These are phyloP conservation scores for Sarcoramphus papa DNA, from an alignment of 2,797 vertebrate species.

Conservation along the genomic window DNA sequence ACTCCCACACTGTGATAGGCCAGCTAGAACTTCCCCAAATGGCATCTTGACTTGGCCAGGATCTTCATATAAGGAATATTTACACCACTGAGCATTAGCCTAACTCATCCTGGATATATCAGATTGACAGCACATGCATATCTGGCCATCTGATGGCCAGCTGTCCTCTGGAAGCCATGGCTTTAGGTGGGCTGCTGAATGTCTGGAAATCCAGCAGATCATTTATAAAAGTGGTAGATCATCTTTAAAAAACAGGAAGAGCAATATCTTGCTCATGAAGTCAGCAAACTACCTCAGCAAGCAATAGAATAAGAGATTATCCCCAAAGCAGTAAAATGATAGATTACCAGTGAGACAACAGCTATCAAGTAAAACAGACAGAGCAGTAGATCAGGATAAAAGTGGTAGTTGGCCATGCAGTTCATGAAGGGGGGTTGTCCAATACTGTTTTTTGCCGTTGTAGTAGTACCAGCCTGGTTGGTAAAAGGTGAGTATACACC, in stretches of 20 bases:
- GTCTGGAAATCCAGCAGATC: background rate
- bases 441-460: background rate
- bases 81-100: background rate
- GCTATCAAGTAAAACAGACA: background rate
- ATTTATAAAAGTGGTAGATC: conserved; percentile 13
- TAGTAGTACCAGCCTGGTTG: background rate
- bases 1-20: background rate
- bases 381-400: background rate
- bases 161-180: background rate
- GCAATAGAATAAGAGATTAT: background rate
- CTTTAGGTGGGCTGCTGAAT: background rate
- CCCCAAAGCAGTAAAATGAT: background rate
- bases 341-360: background rate
- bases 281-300: background rate
- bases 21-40: background rate
- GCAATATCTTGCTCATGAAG: background rate
- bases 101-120: background rate
- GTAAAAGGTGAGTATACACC: background rate
- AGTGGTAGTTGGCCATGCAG: background rate
- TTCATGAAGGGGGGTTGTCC: background rate
- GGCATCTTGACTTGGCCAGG: background rate
- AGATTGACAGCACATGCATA: background rate
- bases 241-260: background rate
- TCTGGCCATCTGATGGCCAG: background rate
- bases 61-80: background rate